phyloP scores from a whole-genome alignment of 2,888 invertebrate genomes.

The Bellardia bayeri region DNA sequence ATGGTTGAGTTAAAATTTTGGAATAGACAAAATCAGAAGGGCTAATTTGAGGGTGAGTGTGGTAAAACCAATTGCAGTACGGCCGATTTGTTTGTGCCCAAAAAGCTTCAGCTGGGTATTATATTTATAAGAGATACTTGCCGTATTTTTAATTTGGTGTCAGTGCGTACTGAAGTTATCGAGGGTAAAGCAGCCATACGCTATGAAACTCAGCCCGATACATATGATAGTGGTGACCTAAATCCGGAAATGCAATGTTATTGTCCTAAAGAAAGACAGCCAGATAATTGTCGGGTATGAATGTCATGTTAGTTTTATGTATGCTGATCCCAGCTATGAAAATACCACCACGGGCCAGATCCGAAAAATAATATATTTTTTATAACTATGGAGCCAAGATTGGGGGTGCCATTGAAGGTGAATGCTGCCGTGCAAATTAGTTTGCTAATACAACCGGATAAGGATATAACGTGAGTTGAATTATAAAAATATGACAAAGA shows the following conservation, averaged over 20 bases:
- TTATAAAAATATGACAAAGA: too few species aligned
- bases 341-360: slow-evolving; percentile 87
- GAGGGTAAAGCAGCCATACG: slow-evolving; percentile 80
- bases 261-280: slow-evolving; percentile 84
- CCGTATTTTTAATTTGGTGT: slow-evolving; percentile 86
- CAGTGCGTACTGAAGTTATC: slow-evolving; percentile 74
- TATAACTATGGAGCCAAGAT: slow-evolving; percentile 89
- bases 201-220: slow-evolving; percentile 86
- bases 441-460: slow-evolving; percentile 85
- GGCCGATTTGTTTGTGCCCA: slow-evolving; percentile 92
- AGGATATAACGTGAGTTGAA: slow-evolving; percentile 85
- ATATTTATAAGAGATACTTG: slow-evolving; percentile 92
- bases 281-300: slow-evolving; percentile 86
- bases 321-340: slow-evolving; percentile 88
- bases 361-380: slow-evolving; percentile 87
- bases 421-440: slow-evolving; percentile 91
- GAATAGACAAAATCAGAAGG: slow-evolving; percentile 87
- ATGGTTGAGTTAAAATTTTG: slow-evolving; percentile 90
- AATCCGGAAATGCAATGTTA: slow-evolving; percentile 88
- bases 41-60: slow-evolving; percentile 87
- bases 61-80: slow-evolving; percentile 89
- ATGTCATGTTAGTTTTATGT: slow-evolving; percentile 92
- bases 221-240: slow-evolving; percentile 89
- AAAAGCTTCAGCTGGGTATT: slow-evolving; percentile 84
- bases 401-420: slow-evolving; percentile 91